Evolutionary conservation across 2,113 vertebrate genomes (phyloP), one percentile per base, ranked within the genome.

Genomic region (Tetraodon nigroviridis): DNA sequence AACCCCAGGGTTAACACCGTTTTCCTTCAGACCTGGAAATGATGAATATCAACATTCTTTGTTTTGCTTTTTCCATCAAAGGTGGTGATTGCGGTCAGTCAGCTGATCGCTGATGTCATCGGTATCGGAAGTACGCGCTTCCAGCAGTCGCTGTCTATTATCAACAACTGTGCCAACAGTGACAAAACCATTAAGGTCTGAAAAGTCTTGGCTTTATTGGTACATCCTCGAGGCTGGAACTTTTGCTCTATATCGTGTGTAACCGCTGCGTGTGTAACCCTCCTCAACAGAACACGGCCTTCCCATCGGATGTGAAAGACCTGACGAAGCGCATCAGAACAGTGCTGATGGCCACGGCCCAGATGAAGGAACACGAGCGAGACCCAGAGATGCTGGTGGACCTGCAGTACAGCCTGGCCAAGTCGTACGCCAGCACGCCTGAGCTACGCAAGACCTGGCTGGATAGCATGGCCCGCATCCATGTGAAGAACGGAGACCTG

Each of bases 311-410:
- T 0, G 97, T 98, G 18, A 99, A 99, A 73, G 97, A 98, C 87
- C 83, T 99, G 76, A 99, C 95, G 37, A 99, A 99, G 62, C 90
- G 95, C n/a, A 99, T 99, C 71, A 90, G 96, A 46, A 99, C 97
- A 0, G 97, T 98, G 1, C 83, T 99, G 67, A 99, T 99, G 97
- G 97, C 97, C 72, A 99, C 97, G 0, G 96, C 95, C 45, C 97
- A 99, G 86, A 99, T 99, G 97, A 99, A 99, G 86, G 97, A 99
- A 65, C 97, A 99, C 1, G 97, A 98, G 79, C 91, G 93, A 17
- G 97, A 99, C 73, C 96, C 96, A 0, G 97, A 99, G 89, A 98
- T 99, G 96, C 91, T 99, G 55, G 97, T 98, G 73, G 97, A 99
- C 80, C 93, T 99, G 53, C 97, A 99, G 86, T 99, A 99, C 85